Conservation (phyloP, 53 echinoderm and acorn worm genomes). For the Astropecten irregularis region DNA sequence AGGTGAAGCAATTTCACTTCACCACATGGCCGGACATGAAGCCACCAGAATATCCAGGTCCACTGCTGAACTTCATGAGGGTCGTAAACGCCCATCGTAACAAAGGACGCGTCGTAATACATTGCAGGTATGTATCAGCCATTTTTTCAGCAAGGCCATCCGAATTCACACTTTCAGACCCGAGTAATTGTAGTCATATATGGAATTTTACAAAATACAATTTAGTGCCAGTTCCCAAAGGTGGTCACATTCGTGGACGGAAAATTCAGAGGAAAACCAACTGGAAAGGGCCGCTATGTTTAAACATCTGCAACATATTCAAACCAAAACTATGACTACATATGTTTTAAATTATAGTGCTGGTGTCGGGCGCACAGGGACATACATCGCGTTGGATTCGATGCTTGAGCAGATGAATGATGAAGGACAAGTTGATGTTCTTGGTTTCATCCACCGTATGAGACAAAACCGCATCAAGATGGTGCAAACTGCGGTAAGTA, state of each 20-base stretch:
- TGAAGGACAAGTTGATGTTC: constrained; percentile 54
- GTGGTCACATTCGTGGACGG: no score
- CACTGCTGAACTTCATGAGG: constrained; percentile 39
- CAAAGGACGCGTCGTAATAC: neutral
- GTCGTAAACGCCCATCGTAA: constrained; percentile 24
- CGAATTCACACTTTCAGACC: no score
- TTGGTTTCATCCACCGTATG: constrained; percentile 67
- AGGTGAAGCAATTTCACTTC: constrained; percentile 18
- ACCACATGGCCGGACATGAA: constrained; percentile 45
- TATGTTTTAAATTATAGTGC: no score
- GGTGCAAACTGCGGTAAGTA: constrained; percentile 78
- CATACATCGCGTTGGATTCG: constrained; percentile 62
- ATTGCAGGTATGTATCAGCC: constrained; percentile 8
- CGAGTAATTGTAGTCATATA: no score
- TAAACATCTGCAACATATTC: no score
- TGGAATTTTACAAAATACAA: no score
- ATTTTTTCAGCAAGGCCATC: no score
- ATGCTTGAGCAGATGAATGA: constrained; percentile 59
- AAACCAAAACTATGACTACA: no score
- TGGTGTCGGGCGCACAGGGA: constrained; percentile 59
- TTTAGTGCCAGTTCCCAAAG: no score
- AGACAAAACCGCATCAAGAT: constrained; percentile 73
- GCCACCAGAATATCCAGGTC: constrained; percentile 46
- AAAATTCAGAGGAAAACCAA: no score
- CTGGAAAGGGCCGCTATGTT: no score